Evolutionary conservation across 2,888 invertebrate genomes (phyloP).

Genomic region (Coleophora flavipennella): DNA sequence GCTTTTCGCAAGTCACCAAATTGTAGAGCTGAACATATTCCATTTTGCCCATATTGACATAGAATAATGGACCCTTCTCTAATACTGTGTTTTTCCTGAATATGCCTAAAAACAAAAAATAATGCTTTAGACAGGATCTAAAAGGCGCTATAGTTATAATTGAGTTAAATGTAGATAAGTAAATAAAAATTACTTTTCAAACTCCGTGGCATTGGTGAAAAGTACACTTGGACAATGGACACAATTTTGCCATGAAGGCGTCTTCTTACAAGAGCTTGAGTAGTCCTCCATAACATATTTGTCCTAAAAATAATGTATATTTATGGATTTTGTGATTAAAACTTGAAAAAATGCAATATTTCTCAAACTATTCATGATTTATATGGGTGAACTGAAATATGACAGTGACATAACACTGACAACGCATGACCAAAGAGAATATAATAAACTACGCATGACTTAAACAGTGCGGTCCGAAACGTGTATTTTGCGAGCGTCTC

Average conservation of each 20-base stretch:
- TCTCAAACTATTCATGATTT: not conserved
- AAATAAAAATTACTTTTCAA: slow-evolving; percentile 65
- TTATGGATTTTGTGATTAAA: too few species aligned
- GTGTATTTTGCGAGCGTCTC: too few species aligned
- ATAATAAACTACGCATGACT: too few species aligned
- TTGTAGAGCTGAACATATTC: slow-evolving; percentile 89
- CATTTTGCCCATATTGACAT: slow-evolving; percentile 90
- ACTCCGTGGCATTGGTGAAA: slow-evolving; percentile 72
- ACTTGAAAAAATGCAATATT: not conserved
- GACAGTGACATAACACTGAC: too few species aligned
- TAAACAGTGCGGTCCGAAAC: too few species aligned
- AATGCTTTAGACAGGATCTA: slow-evolving; percentile 4
- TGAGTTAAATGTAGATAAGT: slow-evolving; percentile 6
- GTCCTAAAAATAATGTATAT: not conserved
- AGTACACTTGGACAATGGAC: slow-evolving; percentile 74
- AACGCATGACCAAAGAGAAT: too few species aligned
- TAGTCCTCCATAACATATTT: slow-evolving; percentile 68
- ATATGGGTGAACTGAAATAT: too few species aligned
- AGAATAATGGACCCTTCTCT: slow-evolving; percentile 89
- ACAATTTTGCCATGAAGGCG: slow-evolving; percentile 75
- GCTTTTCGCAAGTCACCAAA: slow-evolving; percentile 90
- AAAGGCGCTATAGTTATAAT: not conserved
- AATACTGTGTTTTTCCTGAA: slow-evolving; percentile 85
- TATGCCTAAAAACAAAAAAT: slow-evolving; percentile 73
- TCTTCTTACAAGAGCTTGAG: slow-evolving; percentile 36